Evolutionary conservation across 2,113 vertebrate species (phyloP).

Genomic region (Smithornis capensis): DNA sequence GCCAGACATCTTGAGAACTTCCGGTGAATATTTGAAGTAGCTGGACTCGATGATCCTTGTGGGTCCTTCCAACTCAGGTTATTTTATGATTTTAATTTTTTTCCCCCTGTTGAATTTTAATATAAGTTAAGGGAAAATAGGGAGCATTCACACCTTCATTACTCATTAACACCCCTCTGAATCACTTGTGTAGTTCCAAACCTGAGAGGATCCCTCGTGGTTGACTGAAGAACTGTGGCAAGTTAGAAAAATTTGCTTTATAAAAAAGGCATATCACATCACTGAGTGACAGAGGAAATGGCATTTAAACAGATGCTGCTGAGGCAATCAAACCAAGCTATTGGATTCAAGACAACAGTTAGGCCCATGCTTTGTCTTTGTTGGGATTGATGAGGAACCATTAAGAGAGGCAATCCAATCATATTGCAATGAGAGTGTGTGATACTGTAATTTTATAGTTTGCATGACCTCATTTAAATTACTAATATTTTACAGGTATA

Average conservation of each 20-base stretch:
- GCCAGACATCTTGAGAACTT: neutral
- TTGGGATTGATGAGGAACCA: slow-evolving; percentile 18
- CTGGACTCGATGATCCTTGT: neutral
- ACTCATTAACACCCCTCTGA: neutral
- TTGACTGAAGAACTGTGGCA: neutral
- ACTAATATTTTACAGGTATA: slow-evolving; percentile 29
- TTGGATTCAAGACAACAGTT: slow-evolving; percentile 30
- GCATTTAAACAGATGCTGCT: slow-evolving; percentile 35
- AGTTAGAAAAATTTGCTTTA: neutral
- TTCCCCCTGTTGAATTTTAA: neutral
- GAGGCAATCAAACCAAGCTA: slow-evolving; percentile 7
- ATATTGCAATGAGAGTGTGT: neutral
- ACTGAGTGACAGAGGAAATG: neutral
- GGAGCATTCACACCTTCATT: neutral
- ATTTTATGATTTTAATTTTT: neutral
- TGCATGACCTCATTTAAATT: slow-evolving; percentile 18
- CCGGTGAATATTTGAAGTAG: neutral
- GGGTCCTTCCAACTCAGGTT: neutral
- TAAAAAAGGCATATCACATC: neutral
- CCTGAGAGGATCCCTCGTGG: neutral
- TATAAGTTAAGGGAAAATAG: neutral
- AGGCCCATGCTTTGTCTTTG: neutral
- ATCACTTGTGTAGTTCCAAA: neutral
- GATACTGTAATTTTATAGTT: slow-evolving; percentile 3
- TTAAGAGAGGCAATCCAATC: slow-evolving; percentile 14